phyloP scores from a whole-genome alignment of 2,113 vertebrate genomes.

The Chionodraco myersi region DNA sequence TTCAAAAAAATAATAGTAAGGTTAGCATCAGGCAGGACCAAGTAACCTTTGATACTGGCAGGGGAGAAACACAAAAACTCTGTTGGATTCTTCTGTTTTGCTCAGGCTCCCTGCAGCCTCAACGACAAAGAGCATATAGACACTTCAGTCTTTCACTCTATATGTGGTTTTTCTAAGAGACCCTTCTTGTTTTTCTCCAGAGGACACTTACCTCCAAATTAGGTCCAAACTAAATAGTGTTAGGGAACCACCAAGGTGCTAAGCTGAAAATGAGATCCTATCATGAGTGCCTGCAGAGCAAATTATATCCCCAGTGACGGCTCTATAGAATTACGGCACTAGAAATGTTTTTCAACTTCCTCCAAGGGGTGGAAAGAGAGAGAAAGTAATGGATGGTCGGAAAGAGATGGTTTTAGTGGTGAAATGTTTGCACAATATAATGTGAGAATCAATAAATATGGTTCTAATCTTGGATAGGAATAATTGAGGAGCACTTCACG shows the following conservation, averaged over 20 bases:
- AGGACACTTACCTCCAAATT: constrained; percentile 30
- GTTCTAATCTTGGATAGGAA: background rate
- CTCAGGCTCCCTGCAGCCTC: constrained; percentile 1
- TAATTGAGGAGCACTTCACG: background rate
- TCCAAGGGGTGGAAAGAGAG: background rate
- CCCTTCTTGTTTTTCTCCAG: constrained; percentile 22
- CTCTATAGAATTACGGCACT: constrained; percentile 30
- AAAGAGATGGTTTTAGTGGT: background rate
- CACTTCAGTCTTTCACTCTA: constrained; percentile 4
- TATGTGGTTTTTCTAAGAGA: constrained; percentile 15
- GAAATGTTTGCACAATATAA: background rate
- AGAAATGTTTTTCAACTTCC: constrained; percentile 1
- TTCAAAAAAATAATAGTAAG: too few relatives aligned
- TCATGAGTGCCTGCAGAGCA: constrained; percentile 4
- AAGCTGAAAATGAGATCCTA: constrained; percentile 42
- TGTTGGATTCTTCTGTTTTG: constrained; percentile 12
- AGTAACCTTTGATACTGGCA: too few relatives aligned
- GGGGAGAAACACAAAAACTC: too few relatives aligned
- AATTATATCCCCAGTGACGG: constrained; percentile 5
- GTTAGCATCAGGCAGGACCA: too few relatives aligned
- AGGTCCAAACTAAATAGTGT: constrained; percentile 38
- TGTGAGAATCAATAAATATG: background rate
- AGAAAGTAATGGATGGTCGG: background rate
- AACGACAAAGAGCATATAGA: constrained; percentile 16
- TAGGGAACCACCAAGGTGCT: constrained; percentile 3